phyloP scores from a whole-genome alignment of 1,140 invertebrate genomes.

The Nautilus pompilius region DNA sequence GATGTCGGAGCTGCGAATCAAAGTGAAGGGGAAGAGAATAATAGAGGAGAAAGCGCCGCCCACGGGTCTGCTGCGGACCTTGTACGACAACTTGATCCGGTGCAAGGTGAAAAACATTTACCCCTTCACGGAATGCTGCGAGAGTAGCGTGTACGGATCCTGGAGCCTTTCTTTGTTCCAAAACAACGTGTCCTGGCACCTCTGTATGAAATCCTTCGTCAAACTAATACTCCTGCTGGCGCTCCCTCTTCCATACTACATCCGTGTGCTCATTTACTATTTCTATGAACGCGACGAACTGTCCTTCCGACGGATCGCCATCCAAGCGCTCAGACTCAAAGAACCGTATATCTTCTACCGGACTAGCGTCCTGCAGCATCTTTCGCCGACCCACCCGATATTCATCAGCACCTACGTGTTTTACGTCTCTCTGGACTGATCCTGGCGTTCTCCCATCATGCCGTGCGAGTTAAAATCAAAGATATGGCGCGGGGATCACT shows the following conservation, averaged over 20 bases:
- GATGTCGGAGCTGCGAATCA: constrained; percentile 35
- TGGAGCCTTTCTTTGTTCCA: constrained; percentile 22
- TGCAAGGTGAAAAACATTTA: constrained; percentile 43
- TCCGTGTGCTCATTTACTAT: constrained; percentile 45
- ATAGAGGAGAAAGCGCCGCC: constrained; percentile 46
- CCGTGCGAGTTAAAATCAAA: constrained; percentile 40
- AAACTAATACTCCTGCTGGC: constrained; percentile 36
- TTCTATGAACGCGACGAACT: constrained; percentile 43
- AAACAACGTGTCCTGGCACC: constrained; percentile 40
- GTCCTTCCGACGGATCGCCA: constrained; percentile 14
- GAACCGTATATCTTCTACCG: constrained; percentile 37
- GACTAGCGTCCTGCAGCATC: constrained; percentile 45
- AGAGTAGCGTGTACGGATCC: constrained; percentile 35
- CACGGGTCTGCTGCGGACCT: constrained; percentile 36
- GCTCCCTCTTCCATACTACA: constrained; percentile 42
- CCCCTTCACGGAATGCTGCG: constrained; percentile 43
- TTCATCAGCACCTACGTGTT: constrained; percentile 45
- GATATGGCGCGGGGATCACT: constrained; percentile 29
- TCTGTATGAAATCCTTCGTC: constrained; percentile 29
- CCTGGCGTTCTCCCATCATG: constrained; percentile 32
- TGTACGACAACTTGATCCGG: constrained; percentile 43
- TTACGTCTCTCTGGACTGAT: constrained; percentile 35
- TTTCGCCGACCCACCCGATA: constrained; percentile 40
- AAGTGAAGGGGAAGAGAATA: constrained; percentile 46
- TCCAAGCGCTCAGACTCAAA: constrained; percentile 20